These are phyloP conservation scores for Drosophila hawaiiensis DNA, from an alignment of 2,888 invertebrate species.

Conservation along the genomic window DNA sequence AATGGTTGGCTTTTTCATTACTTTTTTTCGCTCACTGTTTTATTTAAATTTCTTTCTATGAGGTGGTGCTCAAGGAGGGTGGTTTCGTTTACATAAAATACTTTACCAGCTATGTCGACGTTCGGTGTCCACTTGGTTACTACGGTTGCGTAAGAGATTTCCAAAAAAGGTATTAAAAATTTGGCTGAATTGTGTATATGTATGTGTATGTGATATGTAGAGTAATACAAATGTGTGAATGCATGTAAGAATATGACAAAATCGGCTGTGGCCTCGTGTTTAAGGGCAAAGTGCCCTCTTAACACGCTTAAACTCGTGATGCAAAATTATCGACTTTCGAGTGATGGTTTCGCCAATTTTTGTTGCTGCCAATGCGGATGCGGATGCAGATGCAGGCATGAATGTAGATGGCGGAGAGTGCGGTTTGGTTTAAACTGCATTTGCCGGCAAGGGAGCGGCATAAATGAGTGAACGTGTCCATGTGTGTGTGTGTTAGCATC, in stretches of 20 bases:
- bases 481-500: constrained; percentile 50
- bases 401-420: constrained; percentile 44
- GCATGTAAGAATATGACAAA: constrained; percentile 16
- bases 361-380: constrained; percentile 21
- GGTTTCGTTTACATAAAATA: constrained; percentile 41
- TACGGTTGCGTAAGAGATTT: constrained; percentile 48
- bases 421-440: constrained; percentile 62
- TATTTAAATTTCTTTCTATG: constrained; percentile 36
- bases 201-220: neutral
- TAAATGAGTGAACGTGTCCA: constrained; percentile 36
- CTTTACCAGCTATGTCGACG: constrained; percentile 61
- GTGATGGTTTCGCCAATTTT: constrained; percentile 62
- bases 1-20: constrained; percentile 33
- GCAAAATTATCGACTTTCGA: constrained; percentile 75
- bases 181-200: constrained; percentile 34
- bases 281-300: constrained; percentile 56
- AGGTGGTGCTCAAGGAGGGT: neutral
- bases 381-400: constrained; percentile 7
- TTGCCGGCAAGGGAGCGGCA: constrained; percentile 43
- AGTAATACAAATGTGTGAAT: constrained; percentile 3
- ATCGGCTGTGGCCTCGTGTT: constrained; percentile 15
- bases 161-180: constrained; percentile 33
- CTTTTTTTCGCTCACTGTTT: constrained; percentile 36
- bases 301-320: constrained; percentile 67
- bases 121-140: constrained; percentile 63